Evolutionary conservation across 2,888 invertebrate genomes (phyloP).

Genomic region (Agrochola macilenta): DNA sequence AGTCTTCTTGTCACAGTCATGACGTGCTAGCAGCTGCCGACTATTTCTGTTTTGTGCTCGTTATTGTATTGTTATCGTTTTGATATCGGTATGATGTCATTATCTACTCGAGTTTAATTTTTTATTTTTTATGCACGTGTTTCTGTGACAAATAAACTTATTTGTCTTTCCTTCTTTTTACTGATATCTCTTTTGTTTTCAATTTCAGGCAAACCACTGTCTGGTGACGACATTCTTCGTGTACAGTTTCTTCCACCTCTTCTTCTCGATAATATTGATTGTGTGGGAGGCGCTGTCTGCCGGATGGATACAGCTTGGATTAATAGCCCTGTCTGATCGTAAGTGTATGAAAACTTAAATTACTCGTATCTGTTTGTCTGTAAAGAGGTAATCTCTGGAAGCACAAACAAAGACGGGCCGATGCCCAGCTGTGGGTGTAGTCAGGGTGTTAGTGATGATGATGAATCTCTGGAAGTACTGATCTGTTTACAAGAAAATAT

Average conservation of each 20-base stretch:
- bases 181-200: slow-evolving; percentile 10
- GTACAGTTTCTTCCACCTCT: slow-evolving; percentile 86
- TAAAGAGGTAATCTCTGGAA: background rate
- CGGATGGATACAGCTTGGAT: slow-evolving; percentile 85
- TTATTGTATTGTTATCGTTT: too few species aligned
- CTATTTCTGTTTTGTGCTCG: too few species aligned
- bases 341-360: slow-evolving; percentile 59
- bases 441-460: background rate
- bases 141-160: too few species aligned
- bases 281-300: slow-evolving; percentile 84
- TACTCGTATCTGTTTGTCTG: too few species aligned
- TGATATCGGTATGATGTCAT: too few species aligned
- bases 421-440: background rate
- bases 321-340: slow-evolving; percentile 83
- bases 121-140: too few species aligned
- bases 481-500: background rate
- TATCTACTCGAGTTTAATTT: too few species aligned
- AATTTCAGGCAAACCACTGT: slow-evolving; percentile 82
- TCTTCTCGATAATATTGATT: slow-evolving; percentile 83
- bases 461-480: background rate
- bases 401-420: too few species aligned
- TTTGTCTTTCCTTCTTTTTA: too few species aligned
- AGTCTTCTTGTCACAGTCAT: too few species aligned
- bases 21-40: too few species aligned
- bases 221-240: slow-evolving; percentile 86